phyloP scores from a whole-genome alignment of 2,888 invertebrate species.

The Copidosoma aretas region DNA sequence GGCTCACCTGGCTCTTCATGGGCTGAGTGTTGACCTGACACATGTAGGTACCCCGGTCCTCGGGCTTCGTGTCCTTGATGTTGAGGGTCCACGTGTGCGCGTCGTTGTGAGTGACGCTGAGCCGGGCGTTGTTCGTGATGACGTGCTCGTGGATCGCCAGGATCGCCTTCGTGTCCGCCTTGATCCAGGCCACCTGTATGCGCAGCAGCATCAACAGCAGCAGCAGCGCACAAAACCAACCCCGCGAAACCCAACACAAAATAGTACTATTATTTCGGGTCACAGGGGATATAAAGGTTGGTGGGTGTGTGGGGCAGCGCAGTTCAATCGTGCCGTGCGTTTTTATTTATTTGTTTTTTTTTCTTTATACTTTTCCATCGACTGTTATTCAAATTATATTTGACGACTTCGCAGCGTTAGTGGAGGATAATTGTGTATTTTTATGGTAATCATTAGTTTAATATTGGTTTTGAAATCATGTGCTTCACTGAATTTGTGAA shows the following conservation, averaged over 20 bases:
- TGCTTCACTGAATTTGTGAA: no score
- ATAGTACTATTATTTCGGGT: neutral
- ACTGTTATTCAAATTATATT: no score
- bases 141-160: constrained; percentile 93
- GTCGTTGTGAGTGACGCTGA: constrained; percentile 90
- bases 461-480: no score
- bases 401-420: no score
- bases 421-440: no score
- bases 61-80: constrained; percentile 82
- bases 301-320: neutral
- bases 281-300: neutral
- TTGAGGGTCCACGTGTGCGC: constrained; percentile 92
- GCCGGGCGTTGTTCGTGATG: constrained; percentile 89
- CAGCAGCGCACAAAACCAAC: constrained; percentile 7
- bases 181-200: constrained; percentile 90
- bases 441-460: no score
- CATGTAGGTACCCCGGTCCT: constrained; percentile 91
- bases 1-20: constrained; percentile 89
- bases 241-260: neutral
- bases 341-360: no score
- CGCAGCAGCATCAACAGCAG: neutral
- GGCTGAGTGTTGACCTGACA: constrained; percentile 95
- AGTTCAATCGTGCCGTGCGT: no score
- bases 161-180: constrained; percentile 91
- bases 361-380: no score